Base-by-base conservation (phyloP, 2,113 vertebrate species). In the Thymallus thymallus region DNA sequence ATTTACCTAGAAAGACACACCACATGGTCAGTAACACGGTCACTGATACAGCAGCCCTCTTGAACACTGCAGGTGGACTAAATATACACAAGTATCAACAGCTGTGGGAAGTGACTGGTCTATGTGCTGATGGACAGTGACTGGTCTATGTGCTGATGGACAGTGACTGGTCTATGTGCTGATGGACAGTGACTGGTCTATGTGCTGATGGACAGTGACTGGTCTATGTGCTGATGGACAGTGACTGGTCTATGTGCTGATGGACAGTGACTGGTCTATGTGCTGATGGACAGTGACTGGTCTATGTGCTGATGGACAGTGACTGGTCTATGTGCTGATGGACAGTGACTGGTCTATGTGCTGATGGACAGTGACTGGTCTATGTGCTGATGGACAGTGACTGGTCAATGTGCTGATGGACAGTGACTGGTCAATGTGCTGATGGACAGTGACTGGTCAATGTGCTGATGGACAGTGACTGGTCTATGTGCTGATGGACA, bases 1-100 rank as follows among this genome's bases (percentile, higher is more conserved):
- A 26, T 96, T 97, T 72, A 95, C 94, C 96, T 97, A 22, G 9
- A 0, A 2, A 74, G n/a, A 26, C n/a, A 65, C 12, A 18, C 48
- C 48, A 51, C 35, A 41, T 22, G 35, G 35, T 41, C 71, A 41
- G 55, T 48, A 26, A 60, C 3, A 1, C 48, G 79, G 48, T 26
- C 22, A 62, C 9, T 14, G 63, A 24, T 60, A 58, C 74, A 58
- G 24, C n/a, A 10, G 32, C 26, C 26, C 26, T 26, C 26, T 26
- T 1, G 2, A 26, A 26, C 26, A 41, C 35, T 12, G 35, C 35
- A 41, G 35, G 2, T 68, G 30, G 4, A 14, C 32, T n/a, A 55
- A 26, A 73, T 7, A 51, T 16, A 68, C 20, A 20, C 45, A 71
- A 56, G 51, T 76, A 41, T 32, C 24, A 9, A 46, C 61, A 66